Evolutionary conservation across 2,888 invertebrate species (phyloP), one percentile per base, ranked within the genome.

Genomic region (Drosophila subsilvestris): DNA sequence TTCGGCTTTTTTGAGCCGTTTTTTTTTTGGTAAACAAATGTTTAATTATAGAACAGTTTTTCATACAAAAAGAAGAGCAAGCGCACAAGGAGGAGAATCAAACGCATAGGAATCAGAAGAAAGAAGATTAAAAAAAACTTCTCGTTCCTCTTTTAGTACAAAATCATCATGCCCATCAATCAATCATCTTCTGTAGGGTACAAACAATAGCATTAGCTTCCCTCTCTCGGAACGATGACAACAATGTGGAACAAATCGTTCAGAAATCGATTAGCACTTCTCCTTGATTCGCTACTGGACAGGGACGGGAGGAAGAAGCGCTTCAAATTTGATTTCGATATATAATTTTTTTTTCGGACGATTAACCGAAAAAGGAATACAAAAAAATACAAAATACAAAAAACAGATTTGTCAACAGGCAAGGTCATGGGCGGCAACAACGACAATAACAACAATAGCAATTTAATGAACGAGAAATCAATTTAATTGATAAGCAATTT

Each of bases 201-300:
- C 37, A 37, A 58, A 45, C 62, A 66, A 50, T 27, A 49, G 53
- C 57, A 70, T 69, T 59, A 68, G 56, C 42, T 37, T 7, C 37
- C 37, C 37, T 1, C 14, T n/a, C n/a, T n/a, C 56, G 44, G 12
- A 17, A 17, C 27, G 70, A 56, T 42, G 63, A 51, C 67, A 56
- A 67, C 67, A 57, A 63, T 67, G 51, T 57, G 56, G 50, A 47
- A 37, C 37, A 37, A 70, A 71, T 58, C 71, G 63, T 70, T 71
- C 70, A 58, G 62, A 71, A 71, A 71, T 71, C 71, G 71, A 71
- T 71, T 71, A 70, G 63, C 57, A 63, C 71, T 57, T 44, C 49
- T 37, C 50, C 63, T n/a, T 22, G 18, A 17, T 10, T n/a, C 20
- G 14, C 8, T 18, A 6, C 29, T 42, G 17, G 61, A 22, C 22